Conservation (phyloP, 2,888 invertebrate genomes). For the Polyploca ridens region DNA sequence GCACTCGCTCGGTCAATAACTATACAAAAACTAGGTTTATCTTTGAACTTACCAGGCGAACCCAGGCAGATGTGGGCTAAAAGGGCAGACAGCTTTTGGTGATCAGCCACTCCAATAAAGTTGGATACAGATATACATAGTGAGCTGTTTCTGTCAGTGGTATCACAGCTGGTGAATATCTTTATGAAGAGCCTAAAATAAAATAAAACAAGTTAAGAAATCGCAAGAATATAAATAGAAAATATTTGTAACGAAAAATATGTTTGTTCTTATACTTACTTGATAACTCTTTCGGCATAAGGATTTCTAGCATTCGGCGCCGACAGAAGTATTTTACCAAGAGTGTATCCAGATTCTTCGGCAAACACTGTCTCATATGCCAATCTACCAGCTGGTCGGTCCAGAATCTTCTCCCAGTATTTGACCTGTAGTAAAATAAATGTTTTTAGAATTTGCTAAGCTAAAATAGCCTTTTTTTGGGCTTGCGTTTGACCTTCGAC, state of each 20-base stretch:
- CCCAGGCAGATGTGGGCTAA: conserved; percentile 69
- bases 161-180: conserved; percentile 74
- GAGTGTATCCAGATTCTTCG: conserved; percentile 85
- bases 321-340: conserved; percentile 92
- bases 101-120: conserved; percentile 75
- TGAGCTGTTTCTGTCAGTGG: conserved; percentile 58
- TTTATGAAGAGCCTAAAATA: conserved; percentile 71
- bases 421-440: conserved; percentile 87
- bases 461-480: neutral
- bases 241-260: neutral
- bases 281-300: conserved; percentile 92
- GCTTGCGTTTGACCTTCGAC: too few species aligned
- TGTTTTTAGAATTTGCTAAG: neutral
- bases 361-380: conserved; percentile 93
- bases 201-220: neutral
- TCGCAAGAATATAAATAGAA: neutral
- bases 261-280: conserved; percentile 53
- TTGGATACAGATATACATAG: conserved; percentile 75
- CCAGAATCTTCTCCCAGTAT: conserved; percentile 94
- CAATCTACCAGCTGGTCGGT: conserved; percentile 91
- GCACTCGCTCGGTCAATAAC: too few species aligned
- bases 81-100: conserved; percentile 62
- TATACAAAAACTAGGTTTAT: neutral
- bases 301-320: conserved; percentile 90
- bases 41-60: conserved; percentile 54